Evolutionary conservation across 1,140 invertebrate genomes (phyloP), one percentile per base, ranked within the genome.

Genomic region (Phenacoccus solenopsis): DNA sequence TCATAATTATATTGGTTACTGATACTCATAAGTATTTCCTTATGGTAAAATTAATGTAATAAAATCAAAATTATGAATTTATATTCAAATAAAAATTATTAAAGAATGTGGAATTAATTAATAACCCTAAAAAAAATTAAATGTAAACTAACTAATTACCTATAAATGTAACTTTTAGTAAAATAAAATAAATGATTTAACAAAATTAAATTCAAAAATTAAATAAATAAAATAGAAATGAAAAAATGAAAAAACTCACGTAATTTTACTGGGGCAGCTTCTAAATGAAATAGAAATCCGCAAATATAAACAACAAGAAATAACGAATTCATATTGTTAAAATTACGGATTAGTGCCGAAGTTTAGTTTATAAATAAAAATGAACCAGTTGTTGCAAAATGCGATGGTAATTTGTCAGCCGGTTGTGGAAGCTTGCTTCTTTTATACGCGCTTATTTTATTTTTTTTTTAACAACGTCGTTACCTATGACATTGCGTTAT

Each of bases 361-460:
- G 21, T 64, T 64, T 64, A 16, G 25, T 64, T 24, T 64, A 25
- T 10, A 27, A 64, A 64, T 64, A 24, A 25, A n/a, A 25, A 16
- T 64, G 25, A 64, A 64, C 59, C 59, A 64, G 59, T 64, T 64
- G 59, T 24, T 64, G 59, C 59, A 64, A 64, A 64, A 64, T 64
- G 20, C 21, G 22, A 24, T 27, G 59, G 25, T 22, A 64, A 64
- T 64, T 64, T 64, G 59, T 64, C 59, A 64, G 59, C 21, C 59
- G 59, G 16, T 64, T 64, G 59, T 64, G 21, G 59, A 16, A 24
- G 25, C 59, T 27, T 1, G 59, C 59, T 27, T 64, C 59, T 64
- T 64, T 64, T 64, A 64, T 64, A 64, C 22, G 59, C 59, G 21
- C 25, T 64, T 25, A 16, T 24, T 64, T 49, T 49, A 49, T 49